phyloP scores from a whole-genome alignment of 37 sponge, comb jelly and placozoan species.

The Hormiphora californensis region DNA sequence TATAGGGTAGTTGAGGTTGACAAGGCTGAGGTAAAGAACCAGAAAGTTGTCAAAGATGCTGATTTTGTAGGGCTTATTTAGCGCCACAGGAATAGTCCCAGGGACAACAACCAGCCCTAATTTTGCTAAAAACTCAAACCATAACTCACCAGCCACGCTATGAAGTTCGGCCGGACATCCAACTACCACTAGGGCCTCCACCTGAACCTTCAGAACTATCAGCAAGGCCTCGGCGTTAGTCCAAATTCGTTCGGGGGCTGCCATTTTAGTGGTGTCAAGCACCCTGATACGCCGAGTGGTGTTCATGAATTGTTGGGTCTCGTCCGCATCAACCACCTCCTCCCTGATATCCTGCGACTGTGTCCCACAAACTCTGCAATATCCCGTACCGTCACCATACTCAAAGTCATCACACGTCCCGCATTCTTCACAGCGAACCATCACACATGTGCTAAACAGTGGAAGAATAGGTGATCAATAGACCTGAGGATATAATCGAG shows the following conservation, averaged over 20 bases:
- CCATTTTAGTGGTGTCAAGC: too few species aligned
- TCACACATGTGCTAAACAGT: too few species aligned
- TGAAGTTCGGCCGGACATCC: background rate
- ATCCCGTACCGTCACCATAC: constrained; percentile 29
- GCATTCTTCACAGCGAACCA: constrained; percentile 28
- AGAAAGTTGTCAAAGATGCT: constrained; percentile 14
- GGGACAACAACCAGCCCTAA: background rate
- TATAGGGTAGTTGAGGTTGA: background rate
- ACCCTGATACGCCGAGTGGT: background rate
- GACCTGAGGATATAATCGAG: too few species aligned
- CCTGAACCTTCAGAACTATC: background rate
- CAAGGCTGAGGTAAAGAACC: background rate
- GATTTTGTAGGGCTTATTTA: background rate
- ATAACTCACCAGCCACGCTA: background rate
- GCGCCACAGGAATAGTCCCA: background rate
- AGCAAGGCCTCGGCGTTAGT: constrained; percentile 16
- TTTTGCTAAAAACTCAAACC: constrained; percentile 23
- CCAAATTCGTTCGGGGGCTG: background rate
- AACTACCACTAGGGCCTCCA: background rate
- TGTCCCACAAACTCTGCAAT: constrained; percentile 48
- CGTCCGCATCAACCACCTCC: constrained; percentile 26
- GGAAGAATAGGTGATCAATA: too few species aligned
- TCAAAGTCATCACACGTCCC: constrained; percentile 25
- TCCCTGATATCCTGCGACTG: constrained; percentile 53
- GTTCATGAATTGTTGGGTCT: background rate